Evolutionary conservation across 1,140 invertebrate genomes (phyloP).

Genomic region (Temnothorax nylanderi): DNA sequence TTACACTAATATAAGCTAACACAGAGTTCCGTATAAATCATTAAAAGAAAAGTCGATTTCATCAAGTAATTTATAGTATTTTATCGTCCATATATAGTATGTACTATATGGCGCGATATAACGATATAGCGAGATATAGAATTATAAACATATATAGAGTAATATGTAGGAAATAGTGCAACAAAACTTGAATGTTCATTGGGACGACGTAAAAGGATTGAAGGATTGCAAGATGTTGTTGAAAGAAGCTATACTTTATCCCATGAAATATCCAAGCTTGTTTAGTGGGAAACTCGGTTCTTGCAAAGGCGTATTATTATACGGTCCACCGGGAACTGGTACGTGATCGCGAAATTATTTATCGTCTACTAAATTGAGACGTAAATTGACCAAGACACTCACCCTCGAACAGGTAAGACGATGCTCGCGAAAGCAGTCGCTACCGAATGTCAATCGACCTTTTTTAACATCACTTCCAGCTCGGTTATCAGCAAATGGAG

Average conservation of each 20-base stretch:
- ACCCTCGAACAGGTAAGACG: constrained; percentile 90
- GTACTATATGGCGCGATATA: no score
- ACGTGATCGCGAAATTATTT: constrained; percentile 39
- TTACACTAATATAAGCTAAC: not conserved
- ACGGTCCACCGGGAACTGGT: constrained; percentile 93
- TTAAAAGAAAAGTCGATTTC: not conserved
- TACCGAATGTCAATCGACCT: constrained; percentile 93
- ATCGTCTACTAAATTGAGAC: not conserved
- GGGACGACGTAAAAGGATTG: constrained; percentile 92
- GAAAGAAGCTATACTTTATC: constrained; percentile 96
- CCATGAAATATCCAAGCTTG: constrained; percentile 93
- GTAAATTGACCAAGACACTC: not conserved
- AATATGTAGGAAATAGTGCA: constrained; percentile 89
- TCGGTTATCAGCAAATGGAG: constrained; percentile 97
- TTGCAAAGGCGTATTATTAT: constrained; percentile 93
- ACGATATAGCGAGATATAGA: not conserved
- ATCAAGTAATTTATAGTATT: no score
- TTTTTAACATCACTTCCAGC: constrained; percentile 96
- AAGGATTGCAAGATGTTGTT: constrained; percentile 92
- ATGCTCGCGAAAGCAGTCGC: constrained; percentile 95
- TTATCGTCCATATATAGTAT: no score
- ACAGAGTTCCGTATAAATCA: not conserved
- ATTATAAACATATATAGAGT: not conserved
- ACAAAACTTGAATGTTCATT: constrained; percentile 88
- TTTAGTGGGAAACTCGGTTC: constrained; percentile 92